phyloP scores from a whole-genome alignment of 2,888 invertebrate genomes.

The Priocnemis perturbator region DNA sequence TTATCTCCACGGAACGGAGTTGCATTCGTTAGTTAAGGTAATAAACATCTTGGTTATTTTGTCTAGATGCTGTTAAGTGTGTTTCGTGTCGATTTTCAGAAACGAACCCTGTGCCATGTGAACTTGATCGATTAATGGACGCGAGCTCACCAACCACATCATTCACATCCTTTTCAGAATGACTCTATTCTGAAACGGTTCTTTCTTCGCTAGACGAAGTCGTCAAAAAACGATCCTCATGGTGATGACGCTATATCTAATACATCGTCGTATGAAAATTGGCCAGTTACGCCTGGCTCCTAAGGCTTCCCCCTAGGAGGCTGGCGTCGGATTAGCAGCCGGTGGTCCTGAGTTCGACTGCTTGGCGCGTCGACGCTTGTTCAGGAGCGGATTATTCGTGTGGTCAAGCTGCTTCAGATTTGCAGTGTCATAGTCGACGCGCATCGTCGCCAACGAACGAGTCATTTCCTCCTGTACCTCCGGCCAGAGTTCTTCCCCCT shows the following conservation, averaged over 20 bases:
- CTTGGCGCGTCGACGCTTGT: slow-evolving; percentile 80
- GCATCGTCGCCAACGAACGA: slow-evolving; percentile 96
- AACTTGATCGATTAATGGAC: too few relatives aligned
- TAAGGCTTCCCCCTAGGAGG: slow-evolving; percentile 59
- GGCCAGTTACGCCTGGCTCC: slow-evolving; percentile 46
- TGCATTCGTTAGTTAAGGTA: too few relatives aligned
- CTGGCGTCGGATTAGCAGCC: slow-evolving; percentile 61
- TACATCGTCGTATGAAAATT: slow-evolving; percentile 56
- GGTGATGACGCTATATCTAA: slow-evolving; percentile 55
- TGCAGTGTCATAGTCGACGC: slow-evolving; percentile 96
- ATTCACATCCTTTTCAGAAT: slow-evolving; percentile 24
- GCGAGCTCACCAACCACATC: neutral
- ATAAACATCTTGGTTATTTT: too few relatives aligned
- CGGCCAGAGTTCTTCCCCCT: slow-evolving; percentile 95
- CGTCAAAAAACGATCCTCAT: slow-evolving; percentile 60
- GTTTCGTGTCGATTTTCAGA: too few relatives aligned
- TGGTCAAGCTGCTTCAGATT: slow-evolving; percentile 92
- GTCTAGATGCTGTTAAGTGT: too few relatives aligned
- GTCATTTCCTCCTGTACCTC: slow-evolving; percentile 99
- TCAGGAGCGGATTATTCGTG: slow-evolving; percentile 93
- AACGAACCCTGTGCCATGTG: too few relatives aligned
- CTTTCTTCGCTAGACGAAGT: slow-evolving; percentile 38
- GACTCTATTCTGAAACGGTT: slow-evolving; percentile 22
- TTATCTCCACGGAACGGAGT: too few relatives aligned
- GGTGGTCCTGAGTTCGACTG: slow-evolving; percentile 48